Conservation (phyloP, 2,113 vertebrate genomes). For the Anarrhichthys ocellatus region DNA sequence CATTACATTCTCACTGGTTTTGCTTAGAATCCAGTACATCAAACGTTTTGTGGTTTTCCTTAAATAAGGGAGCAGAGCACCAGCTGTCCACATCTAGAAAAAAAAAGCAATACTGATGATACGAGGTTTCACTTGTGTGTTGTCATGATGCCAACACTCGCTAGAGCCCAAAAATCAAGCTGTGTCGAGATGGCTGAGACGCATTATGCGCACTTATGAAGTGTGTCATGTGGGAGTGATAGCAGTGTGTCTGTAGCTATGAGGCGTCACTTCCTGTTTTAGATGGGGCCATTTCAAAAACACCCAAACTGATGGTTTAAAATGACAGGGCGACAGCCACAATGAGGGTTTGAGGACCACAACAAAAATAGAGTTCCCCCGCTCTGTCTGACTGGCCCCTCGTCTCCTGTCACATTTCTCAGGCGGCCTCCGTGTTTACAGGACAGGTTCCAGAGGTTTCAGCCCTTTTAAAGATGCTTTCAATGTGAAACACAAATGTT, state of each 20-base stretch:
- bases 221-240: constrained; percentile 72
- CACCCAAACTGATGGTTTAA: constrained; percentile 59
- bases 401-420: constrained; percentile 11
- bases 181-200: constrained; percentile 35
- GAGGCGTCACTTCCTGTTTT: constrained; percentile 63
- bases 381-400: constrained; percentile 5
- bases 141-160: constrained; percentile 31
- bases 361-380: constrained; percentile 51
- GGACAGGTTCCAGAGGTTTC: neutral
- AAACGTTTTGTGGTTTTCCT: neutral
- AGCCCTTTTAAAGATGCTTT: neutral
- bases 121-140: constrained; percentile 17
- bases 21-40: constrained; percentile 2
- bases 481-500: neutral
- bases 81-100: constrained; percentile 11
- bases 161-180: constrained; percentile 44
- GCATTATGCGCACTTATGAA: constrained; percentile 54
- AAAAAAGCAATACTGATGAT: neutral
- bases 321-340: constrained; percentile 62
- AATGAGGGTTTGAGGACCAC: constrained; percentile 47
- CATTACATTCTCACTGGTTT: neutral
- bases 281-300: constrained; percentile 54
- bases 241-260: constrained; percentile 73
- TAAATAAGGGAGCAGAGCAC: constrained; percentile 4
- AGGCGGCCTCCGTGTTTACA: constrained; percentile 9